A percentile compares a stretch with the other conserved stretches of the same genome.
These are phyloP conservation scores for Drosophila virilis DNA, from an alignment of 1,140 invertebrate genomes.

Conservation along the genomic window DNA sequence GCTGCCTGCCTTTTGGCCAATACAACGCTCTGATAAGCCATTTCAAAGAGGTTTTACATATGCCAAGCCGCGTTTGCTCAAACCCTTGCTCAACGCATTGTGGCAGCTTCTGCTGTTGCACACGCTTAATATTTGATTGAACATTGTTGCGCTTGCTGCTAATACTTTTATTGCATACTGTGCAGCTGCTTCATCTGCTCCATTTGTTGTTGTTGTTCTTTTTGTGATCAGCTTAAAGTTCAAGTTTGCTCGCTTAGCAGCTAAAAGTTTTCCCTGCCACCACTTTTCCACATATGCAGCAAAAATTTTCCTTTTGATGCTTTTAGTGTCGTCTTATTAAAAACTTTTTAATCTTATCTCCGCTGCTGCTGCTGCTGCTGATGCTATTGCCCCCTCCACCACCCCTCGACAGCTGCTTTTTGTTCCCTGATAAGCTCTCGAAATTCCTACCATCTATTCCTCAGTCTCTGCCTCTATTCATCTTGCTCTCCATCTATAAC, in stretches of 20 bases:
- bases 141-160: conserved; percentile 70
- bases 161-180: conserved; percentile 66
- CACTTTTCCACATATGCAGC: conserved; percentile 60
- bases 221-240: conserved; percentile 52
- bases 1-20: conserved; percentile 50
- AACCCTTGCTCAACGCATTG: conserved; percentile 23
- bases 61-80: conserved; percentile 37
- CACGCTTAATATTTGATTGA: conserved; percentile 72
- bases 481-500: background rate
- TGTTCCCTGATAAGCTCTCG: conserved; percentile 62
- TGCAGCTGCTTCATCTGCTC: conserved; percentile 35
- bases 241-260: conserved; percentile 37
- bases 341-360: conserved; percentile 77
- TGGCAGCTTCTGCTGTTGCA: conserved; percentile 24
- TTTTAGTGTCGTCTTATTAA: conserved; percentile 82
- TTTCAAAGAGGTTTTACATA: conserved; percentile 80
- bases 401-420: conserved; percentile 37
- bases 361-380: background rate
- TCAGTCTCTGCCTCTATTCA: background rate
- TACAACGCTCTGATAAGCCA: conserved; percentile 67
- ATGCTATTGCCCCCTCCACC: background rate
- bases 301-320: conserved; percentile 73
- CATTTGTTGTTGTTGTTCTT: conserved; percentile 2
- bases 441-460: conserved; percentile 23
- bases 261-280: conserved; percentile 48